Evolutionary conservation across 2,113 vertebrate genomes (phyloP), one percentile per base, ranked within the genome.

Genomic region (Noctilio leporinus): DNA sequence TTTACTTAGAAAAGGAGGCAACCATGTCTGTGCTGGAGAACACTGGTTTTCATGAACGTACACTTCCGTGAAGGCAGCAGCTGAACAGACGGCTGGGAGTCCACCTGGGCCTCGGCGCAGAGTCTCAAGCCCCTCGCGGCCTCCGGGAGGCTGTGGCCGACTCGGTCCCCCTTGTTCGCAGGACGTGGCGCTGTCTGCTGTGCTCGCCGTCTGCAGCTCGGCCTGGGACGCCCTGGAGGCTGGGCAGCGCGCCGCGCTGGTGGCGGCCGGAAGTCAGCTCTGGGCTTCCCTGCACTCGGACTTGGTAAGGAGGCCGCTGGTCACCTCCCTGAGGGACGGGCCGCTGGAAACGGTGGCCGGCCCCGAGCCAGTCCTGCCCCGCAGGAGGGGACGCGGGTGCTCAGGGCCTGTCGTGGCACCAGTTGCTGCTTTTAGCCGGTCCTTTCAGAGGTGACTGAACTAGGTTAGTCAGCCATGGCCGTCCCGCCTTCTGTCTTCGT

Each of bases 141-240:
- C 10, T 40, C 10, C 73, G 12, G 8, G 19, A 30, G 35, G 38
- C 33, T 59, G 45, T 47, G 14, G 81, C 43, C 65, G 15, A 75
- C 30, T 80, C 1, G 0, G 2, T 20, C 10, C 22, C 24, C 73
- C 40, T 14, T 72, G 12, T 83, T 22, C 30, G 64, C 17, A 99
- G 99, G 99, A 99, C 78, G 62, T 51, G 4, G 98, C 93, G 14
- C 98, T 99, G 40, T 98, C 96, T 11, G 98, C 98, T 93, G 85
- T 99, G 96, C 96, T 99, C 49, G 94, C 95, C 51, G 97, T 98
- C 77, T 98, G 98, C 90, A 97, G 51, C 80, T 98, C 97, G 91
- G 97, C 97, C 83, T 97, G 97, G 11, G 98, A 98, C 2, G 30
- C 93, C 90, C 70, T 98, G 75, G 98, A 98, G 47, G 69, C 95